Evolutionary conservation across 2,113 vertebrate species (phyloP).

Genomic region (Chroicocephalus ridibundus): DNA sequence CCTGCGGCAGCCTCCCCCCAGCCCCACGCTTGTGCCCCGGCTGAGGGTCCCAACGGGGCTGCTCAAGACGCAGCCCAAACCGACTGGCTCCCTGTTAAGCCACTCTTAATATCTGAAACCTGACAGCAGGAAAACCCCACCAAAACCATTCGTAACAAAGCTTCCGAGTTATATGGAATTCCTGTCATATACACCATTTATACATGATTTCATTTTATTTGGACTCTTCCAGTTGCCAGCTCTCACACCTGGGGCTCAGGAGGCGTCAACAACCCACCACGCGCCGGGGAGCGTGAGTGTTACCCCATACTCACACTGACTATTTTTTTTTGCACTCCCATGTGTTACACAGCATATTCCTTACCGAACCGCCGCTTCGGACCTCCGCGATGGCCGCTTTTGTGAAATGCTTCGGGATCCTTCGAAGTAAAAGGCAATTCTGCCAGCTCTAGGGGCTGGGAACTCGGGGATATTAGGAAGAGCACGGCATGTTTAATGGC

Average conservation of each 20-base stretch:
- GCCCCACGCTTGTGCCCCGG: background rate
- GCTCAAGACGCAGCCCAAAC: background rate
- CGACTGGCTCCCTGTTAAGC: background rate
- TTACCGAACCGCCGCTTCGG: rapidly evolving
- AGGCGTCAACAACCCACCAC: background rate
- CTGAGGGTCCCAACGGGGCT: background rate
- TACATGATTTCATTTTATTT: background rate
- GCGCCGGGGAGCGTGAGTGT: rapidly evolving
- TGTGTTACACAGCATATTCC: rapidly evolving
- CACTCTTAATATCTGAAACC: background rate
- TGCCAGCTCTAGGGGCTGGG: background rate
- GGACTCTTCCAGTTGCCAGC: background rate
- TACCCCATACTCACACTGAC: background rate
- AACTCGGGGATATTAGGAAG: background rate
- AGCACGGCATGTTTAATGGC: background rate
- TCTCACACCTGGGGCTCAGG: background rate
- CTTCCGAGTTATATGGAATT: background rate
- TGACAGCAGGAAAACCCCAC: background rate
- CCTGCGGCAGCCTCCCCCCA: background rate
- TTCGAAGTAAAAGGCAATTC: background rate
- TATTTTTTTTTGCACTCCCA: background rate
- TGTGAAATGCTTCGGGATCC: background rate
- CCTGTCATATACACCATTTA: background rate
- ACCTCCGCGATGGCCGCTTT: rapidly evolving
- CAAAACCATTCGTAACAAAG: background rate